Evolutionary conservation across 2,113 vertebrate genomes (phyloP).

Genomic region (Oryctolagus cuniculus): mOryCun1.1 NC_091436.1:130302001-130302500

Average conservation of each 20-base stretch:
- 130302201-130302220: neutral
- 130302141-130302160: neutral
- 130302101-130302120: neutral
- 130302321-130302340: neutral
- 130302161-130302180: neutral
- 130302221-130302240: neutral
- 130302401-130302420: neutral
- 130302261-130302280: neutral
- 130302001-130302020: no score
- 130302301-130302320: neutral
- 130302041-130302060: no score
- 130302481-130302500: slow-evolving; percentile 9
- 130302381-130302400: neutral
- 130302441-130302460: neutral
- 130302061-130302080: no score
- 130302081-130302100: no score
- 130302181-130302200: neutral
- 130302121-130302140: neutral
- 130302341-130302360: slow-evolving; percentile 22
- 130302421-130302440: neutral
- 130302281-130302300: neutral
- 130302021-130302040: no score
- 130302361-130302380: neutral
- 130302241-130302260: neutral
- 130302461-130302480: neutral